Conservation (phyloP, 2,113 vertebrate species). For the Indicator indicator region DNA sequence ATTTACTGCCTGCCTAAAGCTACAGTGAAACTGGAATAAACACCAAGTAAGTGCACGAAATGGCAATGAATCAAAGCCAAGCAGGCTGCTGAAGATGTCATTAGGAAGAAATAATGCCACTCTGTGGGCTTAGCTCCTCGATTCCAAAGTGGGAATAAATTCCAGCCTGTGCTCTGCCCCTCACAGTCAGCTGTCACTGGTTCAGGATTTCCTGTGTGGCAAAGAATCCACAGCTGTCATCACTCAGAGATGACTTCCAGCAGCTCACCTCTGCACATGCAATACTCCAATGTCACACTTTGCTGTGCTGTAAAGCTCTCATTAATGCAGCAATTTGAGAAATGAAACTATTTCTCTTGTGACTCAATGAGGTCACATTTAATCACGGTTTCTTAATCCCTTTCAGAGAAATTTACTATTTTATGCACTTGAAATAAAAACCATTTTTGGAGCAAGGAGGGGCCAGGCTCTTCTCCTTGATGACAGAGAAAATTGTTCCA, state of each 20-base stretch:
- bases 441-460: neutral
- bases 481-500: no score
- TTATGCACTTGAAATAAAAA: neutral
- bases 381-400: neutral
- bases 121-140: slow-evolving; percentile 8
- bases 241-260: slow-evolving; percentile 40
- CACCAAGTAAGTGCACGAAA: slow-evolving; percentile 23
- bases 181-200: slow-evolving; percentile 45
- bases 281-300: slow-evolving; percentile 16
- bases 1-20: slow-evolving; percentile 48
- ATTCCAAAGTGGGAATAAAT: slow-evolving; percentile 24
- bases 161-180: slow-evolving; percentile 21
- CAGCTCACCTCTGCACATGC: neutral
- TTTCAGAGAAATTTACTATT: neutral
- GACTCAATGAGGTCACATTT: neutral
- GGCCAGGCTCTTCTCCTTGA: no score
- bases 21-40: slow-evolving; percentile 31
- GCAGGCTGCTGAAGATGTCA: slow-evolving; percentile 23
- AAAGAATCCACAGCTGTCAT: slow-evolving; percentile 23
- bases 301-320: neutral
- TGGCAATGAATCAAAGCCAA: slow-evolving; percentile 57
- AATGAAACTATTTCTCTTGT: neutral
- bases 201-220: slow-evolving; percentile 50
- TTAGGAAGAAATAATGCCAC: slow-evolving; percentile 32
- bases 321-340: slow-evolving; percentile 19